Evolutionary conservation across 2,113 vertebrate genomes (phyloP).

Genomic region (Gasterosteus nipponicus): DNA sequence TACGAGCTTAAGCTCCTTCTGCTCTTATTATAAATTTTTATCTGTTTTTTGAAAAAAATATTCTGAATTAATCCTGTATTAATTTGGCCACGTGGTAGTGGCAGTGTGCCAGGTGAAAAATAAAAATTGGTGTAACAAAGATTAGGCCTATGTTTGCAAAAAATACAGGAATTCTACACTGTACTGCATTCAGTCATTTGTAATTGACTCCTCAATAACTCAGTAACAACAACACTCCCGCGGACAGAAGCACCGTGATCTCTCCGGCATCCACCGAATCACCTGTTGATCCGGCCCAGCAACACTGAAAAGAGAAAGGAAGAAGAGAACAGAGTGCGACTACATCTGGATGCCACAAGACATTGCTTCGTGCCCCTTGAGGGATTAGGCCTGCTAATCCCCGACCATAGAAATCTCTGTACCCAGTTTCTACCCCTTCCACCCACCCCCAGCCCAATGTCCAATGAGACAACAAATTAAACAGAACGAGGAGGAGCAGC

Average conservation of each 20-base stretch:
- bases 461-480: constrained; percentile 62
- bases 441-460: constrained; percentile 14
- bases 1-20: constrained; percentile 34
- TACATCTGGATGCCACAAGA: constrained; percentile 42
- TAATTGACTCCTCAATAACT: background rate
- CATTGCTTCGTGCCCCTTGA: constrained; percentile 26
- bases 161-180: background rate
- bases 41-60: background rate
- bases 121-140: too few relatives aligned
- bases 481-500: constrained; percentile 61
- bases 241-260: too few relatives aligned
- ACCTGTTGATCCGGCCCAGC: constrained; percentile 70
- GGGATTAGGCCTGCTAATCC: constrained; percentile 56
- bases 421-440: too few relatives aligned
- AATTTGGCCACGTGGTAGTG: too few relatives aligned
- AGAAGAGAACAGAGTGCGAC: constrained; percentile 4
- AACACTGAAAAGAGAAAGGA: background rate
- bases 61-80: too few relatives aligned
- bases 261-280: constrained; percentile 1
- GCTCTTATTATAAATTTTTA: constrained; percentile 1
- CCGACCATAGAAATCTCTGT: constrained; percentile 41
- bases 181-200: background rate
- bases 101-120: too few relatives aligned
- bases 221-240: background rate
- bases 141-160: background rate